These are phyloP conservation scores for Taeniopygia guttata DNA, from an alignment of 2,797 vertebrate species.

Conservation along the genomic window DNA sequence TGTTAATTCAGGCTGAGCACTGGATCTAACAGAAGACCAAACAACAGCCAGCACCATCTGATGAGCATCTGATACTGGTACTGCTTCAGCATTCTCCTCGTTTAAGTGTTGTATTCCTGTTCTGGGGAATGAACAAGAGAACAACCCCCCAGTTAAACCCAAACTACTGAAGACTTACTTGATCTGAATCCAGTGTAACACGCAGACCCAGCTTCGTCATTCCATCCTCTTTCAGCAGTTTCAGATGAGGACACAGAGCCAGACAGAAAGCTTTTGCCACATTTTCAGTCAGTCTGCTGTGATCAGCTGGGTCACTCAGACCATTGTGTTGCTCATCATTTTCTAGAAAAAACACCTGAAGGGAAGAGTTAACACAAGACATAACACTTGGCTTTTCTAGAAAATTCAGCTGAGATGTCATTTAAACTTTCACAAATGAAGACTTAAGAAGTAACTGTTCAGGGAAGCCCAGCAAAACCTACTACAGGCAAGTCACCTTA, in stretches of 20 bases:
- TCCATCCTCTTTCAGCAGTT: slow-evolving; percentile 95
- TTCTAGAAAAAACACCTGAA: slow-evolving; percentile 94
- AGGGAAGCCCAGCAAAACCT: neutral
- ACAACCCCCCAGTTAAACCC: neutral
- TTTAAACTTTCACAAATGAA: neutral
- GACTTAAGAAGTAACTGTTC: neutral
- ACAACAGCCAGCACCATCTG: neutral
- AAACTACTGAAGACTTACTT: slow-evolving; percentile 74
- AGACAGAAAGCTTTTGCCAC: slow-evolving; percentile 94
- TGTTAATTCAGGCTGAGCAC: neutral
- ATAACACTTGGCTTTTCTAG: neutral
- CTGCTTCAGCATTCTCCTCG: neutral
- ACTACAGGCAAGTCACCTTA: neutral
- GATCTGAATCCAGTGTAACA: slow-evolving; percentile 93
- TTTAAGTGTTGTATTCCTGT: rapidly evolving
- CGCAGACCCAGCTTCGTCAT: slow-evolving; percentile 94
- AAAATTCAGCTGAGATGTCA: neutral
- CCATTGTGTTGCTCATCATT: slow-evolving; percentile 89
- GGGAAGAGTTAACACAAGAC: neutral
- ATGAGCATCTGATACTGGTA: neutral
- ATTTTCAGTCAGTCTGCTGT: slow-evolving; percentile 93
- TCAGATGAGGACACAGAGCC: slow-evolving; percentile 93
- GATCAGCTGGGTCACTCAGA: slow-evolving; percentile 93
- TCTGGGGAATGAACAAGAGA: neutral
- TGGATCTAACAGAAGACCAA: neutral